Evolutionary conservation across 2,797 vertebrate genomes (phyloP).

Genomic region (Semaprochilodus insignis): DNA sequence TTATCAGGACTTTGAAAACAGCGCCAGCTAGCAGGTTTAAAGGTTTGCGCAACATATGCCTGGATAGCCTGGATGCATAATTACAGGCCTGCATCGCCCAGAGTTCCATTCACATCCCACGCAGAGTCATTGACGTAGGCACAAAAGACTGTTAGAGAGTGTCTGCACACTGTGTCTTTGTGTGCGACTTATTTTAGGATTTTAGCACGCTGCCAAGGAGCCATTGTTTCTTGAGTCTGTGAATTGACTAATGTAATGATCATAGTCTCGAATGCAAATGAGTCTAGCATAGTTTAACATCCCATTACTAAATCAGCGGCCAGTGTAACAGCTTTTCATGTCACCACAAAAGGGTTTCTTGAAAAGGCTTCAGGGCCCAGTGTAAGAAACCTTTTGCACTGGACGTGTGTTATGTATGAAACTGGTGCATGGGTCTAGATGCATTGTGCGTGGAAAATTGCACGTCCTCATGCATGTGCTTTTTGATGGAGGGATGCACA

Average conservation of each 20-base stretch:
- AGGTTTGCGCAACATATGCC: slow-evolving; percentile 31
- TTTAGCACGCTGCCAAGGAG: neutral
- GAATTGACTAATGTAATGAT: neutral
- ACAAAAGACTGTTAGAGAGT: neutral
- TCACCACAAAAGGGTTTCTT: neutral
- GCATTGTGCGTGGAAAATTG: too few species aligned
- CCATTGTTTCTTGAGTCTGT: neutral
- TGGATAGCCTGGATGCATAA: slow-evolving; percentile 45
- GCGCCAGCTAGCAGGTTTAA: slow-evolving; percentile 36
- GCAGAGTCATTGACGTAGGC: neutral
- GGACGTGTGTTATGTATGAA: too few species aligned
- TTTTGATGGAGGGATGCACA: too few species aligned
- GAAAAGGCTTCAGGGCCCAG: neutral
- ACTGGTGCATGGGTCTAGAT: too few species aligned
- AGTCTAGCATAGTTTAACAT: neutral
- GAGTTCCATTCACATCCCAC: slow-evolving; percentile 9
- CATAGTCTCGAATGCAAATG: neutral
- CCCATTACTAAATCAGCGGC: neutral
- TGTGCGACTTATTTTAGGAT: neutral
- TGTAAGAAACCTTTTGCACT: too few species aligned
- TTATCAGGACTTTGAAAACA: slow-evolving; percentile 35
- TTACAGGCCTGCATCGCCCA: slow-evolving; percentile 20
- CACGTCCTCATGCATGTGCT: too few species aligned
- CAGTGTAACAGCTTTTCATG: neutral
- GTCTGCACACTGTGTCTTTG: neutral